These are phyloP conservation scores for Chanos chanos DNA, from an alignment of 2,797 vertebrate genomes.

Conservation along the genomic window DNA sequence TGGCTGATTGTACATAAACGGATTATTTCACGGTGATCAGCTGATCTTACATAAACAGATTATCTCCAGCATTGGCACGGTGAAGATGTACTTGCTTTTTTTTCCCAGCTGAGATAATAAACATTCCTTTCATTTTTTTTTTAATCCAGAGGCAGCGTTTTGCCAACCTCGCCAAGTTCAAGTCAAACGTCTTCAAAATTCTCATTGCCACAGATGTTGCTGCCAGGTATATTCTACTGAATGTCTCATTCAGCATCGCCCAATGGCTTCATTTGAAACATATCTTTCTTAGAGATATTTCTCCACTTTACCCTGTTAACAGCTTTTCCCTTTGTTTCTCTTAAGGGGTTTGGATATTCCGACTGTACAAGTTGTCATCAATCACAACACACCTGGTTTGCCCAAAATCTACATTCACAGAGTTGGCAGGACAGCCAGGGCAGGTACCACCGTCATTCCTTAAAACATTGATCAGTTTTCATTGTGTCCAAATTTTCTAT, in stretches of 20 bases:
- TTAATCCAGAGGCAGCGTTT: slow-evolving; percentile 84
- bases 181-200: slow-evolving; percentile 93
- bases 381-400: slow-evolving; percentile 93
- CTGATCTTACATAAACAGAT: no score
- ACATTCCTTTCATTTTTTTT: neutral
- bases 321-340: neutral
- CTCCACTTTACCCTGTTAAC: neutral
- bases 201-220: slow-evolving; percentile 94
- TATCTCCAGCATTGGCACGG: neutral
- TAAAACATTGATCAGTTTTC: no score
- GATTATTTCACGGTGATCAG: no score
- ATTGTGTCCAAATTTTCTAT: no score
- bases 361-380: slow-evolving; percentile 91
- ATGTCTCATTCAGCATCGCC: neutral
- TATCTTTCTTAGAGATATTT: neutral
- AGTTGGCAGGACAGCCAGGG: slow-evolving; percentile 92
- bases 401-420: slow-evolving; percentile 96
- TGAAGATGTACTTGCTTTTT: neutral
- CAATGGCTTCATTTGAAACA: neutral
- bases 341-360: slow-evolving; percentile 93
- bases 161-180: slow-evolving; percentile 91
- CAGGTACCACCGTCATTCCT: no score
- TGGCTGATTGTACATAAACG: no score
- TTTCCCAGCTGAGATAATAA: neutral
- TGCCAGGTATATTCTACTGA: slow-evolving; percentile 71